Conservation (phyloP, 1,140 invertebrate genomes). For the Scaptomyza graminum region DNA sequence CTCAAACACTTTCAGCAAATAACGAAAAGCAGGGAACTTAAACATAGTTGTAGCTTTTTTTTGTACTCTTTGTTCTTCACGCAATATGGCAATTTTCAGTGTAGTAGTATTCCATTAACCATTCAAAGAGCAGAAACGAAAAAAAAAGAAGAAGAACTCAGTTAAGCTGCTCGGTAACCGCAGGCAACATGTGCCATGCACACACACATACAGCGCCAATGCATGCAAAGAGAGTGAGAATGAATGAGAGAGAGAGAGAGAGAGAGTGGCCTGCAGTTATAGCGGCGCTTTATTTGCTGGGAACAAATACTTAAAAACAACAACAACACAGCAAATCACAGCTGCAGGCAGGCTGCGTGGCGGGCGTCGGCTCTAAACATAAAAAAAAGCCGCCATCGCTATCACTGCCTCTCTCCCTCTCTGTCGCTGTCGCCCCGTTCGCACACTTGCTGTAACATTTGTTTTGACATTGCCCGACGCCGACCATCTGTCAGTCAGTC, state of each 20-base stretch:
- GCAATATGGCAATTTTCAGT: conserved; percentile 40
- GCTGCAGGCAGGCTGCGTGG: conserved; percentile 36
- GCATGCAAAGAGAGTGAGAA: conserved; percentile 5
- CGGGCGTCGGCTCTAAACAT: conserved; percentile 45
- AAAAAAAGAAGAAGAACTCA: conserved; percentile 11
- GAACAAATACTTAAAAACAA: conserved; percentile 42
- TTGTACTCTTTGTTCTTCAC: conserved; percentile 16
- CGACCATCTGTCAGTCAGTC: conserved; percentile 19
- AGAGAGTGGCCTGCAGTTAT: conserved; percentile 14
- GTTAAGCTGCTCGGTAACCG: conserved; percentile 36
- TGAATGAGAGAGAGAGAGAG: background rate
- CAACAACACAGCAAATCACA: conserved; percentile 45
- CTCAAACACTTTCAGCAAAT: background rate
- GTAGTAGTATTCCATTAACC: conserved; percentile 40
- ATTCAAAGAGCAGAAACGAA: background rate
- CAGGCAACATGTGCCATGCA: conserved; percentile 42
- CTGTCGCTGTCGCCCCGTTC: background rate
- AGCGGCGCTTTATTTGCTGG: conserved; percentile 51
- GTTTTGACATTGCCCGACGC: conserved; percentile 47
- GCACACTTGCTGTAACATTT: conserved; percentile 42
- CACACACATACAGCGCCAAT: background rate
- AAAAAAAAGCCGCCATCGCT: conserved; percentile 41
- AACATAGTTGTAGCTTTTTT: conserved; percentile 7
- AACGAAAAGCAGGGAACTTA: background rate
- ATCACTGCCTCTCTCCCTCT: background rate